Percentiles rank a stretch among this genome's conserved stretches.
Evolutionary conservation across 2,797 vertebrate species (phyloP).

Genomic region (Spea hammondii): DNA sequence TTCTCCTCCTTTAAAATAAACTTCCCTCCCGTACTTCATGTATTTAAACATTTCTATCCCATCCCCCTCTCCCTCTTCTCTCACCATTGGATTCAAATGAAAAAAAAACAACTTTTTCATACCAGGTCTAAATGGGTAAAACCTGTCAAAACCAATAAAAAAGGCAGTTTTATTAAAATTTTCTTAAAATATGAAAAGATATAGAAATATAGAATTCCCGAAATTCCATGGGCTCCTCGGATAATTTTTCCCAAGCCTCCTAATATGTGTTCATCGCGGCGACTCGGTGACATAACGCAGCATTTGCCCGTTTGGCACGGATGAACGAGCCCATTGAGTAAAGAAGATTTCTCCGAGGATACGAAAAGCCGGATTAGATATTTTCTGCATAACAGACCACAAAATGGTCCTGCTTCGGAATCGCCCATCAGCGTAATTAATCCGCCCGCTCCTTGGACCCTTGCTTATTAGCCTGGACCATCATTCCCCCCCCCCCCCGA

Average conservation of each 20-base stretch:
- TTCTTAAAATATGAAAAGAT: too few relatives aligned
- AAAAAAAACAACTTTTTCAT: too few relatives aligned
- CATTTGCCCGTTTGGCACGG: conserved; percentile 68
- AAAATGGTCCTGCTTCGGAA: conserved; percentile 70
- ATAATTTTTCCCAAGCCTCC: conserved; percentile 57
- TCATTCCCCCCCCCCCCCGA: conserved; percentile 45
- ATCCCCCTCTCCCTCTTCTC: too few relatives aligned
- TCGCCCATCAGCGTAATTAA: conserved; percentile 66
- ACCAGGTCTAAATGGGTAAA: too few relatives aligned
- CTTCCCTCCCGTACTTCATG: too few relatives aligned
- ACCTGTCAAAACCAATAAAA: too few relatives aligned
- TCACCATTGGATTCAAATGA: too few relatives aligned
- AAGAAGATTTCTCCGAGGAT: conserved; percentile 75
- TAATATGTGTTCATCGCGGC: conserved; percentile 68
- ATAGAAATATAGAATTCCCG: not conserved
- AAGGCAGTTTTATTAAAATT: too few relatives aligned
- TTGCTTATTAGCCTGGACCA: conserved; percentile 41
- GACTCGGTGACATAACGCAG: conserved; percentile 70
- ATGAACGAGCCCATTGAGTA: conserved; percentile 73
- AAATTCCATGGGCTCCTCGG: conserved; percentile 12
- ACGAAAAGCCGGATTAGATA: conserved; percentile 74
- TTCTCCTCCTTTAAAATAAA: too few relatives aligned
- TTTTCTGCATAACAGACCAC: conserved; percentile 77
- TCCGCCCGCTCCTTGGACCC: conserved; percentile 59
- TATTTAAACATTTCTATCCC: too few relatives aligned